Conservation (phyloP, 2,113 vertebrate species). For the Parus major region DNA sequence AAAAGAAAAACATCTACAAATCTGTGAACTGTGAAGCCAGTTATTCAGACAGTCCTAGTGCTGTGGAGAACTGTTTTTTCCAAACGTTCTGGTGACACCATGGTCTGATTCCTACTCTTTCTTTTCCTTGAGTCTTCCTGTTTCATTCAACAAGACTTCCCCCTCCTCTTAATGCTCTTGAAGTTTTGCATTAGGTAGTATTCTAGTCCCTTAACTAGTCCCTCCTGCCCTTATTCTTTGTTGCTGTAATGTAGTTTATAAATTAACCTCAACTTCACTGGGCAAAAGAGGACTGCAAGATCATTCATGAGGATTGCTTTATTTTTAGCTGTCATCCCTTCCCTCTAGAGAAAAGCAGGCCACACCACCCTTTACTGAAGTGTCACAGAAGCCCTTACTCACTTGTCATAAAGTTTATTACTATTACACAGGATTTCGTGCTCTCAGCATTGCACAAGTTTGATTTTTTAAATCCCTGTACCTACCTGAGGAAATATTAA, state of each 20-base stretch:
- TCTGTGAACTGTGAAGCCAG: constrained; percentile 25
- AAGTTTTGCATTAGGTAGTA: background rate
- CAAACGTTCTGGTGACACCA: background rate
- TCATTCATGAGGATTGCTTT: background rate
- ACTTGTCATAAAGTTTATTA: background rate
- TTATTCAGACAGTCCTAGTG: background rate
- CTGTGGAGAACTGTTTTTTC: background rate
- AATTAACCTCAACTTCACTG: background rate
- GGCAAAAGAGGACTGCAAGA: background rate
- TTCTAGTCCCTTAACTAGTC: background rate
- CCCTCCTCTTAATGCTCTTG: background rate
- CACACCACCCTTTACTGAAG: background rate
- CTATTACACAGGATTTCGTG: background rate
- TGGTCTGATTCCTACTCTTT: background rate
- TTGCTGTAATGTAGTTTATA: background rate
- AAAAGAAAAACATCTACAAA: background rate
- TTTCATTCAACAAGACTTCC: background rate
- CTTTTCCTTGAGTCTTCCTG: background rate
- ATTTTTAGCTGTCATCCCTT: background rate
- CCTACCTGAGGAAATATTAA: background rate
- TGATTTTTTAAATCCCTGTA: background rate
- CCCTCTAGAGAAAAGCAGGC: background rate
- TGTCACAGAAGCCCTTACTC: background rate
- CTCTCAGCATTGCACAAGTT: background rate
- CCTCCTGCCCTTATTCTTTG: background rate